Evolutionary conservation across 2,888 invertebrate genomes (phyloP), one percentile per base, ranked within the genome.

Genomic region (Euphydryas editha): DNA sequence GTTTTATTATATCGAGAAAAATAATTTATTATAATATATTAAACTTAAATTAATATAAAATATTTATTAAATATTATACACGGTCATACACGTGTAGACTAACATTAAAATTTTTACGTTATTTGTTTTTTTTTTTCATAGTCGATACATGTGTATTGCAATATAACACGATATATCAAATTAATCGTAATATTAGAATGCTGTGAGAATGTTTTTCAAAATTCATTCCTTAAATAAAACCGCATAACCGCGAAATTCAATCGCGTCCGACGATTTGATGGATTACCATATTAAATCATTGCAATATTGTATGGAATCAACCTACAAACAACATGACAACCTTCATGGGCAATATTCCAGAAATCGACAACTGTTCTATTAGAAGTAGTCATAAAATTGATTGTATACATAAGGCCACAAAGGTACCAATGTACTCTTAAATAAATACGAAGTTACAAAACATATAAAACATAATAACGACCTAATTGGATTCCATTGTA

Each of bases 301-400:
- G 54, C 62, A 62, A 59, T 51, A 59, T 64, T 67, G 24, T 68
- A 58, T 56, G 46, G 42, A 49, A 54, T 44, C 59, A 49, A 30
- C 24, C 24, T 8, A 18, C n/a, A 44, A 44, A 36, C 17, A 8
- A 20, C 11, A 36, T 10, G 17, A 36, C 44, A 58, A 51, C 11
- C 42, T 21, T 54, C 56, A 62, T 68, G 59, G 44, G 63, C 57
- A 70, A 68, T 68, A 65, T 60, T 63, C 67, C 39, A 62, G 58
- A 61, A 54, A 66, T 67, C 66, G 65, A 68, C 65, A 68, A 72
- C 69, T 72, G 72, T 69, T 72, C 58, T 72, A 81, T 81, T 78
- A 80, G 78, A 79, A 72, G 78, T 68, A 73, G 68, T 78, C 83
- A 85, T 86, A 84, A 85, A 86, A 79, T 62, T 61, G 62, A 68